Percentiles rank a stretch among this genome's conserved stretches.
phyloP scores from a whole-genome alignment of 1,140 invertebrate species.

The Andricus grossulariae region DNA sequence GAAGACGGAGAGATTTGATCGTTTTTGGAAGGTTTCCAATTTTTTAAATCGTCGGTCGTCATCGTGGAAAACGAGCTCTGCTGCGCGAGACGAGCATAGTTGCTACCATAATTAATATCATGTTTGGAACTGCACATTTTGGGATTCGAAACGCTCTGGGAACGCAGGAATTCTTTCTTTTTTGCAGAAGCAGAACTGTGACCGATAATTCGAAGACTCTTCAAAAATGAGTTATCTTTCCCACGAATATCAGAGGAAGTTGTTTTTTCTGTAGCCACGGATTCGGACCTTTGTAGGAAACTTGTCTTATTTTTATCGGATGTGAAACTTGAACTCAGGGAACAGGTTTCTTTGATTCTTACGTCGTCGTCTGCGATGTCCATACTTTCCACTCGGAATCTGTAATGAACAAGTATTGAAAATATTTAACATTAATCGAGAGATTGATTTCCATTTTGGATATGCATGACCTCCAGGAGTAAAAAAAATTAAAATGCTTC shows the following conservation, averaged over 20 bases:
- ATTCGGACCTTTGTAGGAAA: slow-evolving; percentile 11
- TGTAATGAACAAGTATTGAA: slow-evolving; percentile 42
- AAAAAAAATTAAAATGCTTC: no score
- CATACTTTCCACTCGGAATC: slow-evolving; percentile 72
- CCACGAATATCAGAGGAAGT: slow-evolving; percentile 25
- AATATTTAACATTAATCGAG: no score
- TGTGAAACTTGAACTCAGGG: slow-evolving; percentile 46
- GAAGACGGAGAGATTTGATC: slow-evolving; percentile 10
- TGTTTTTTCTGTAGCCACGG: slow-evolving; percentile 33
- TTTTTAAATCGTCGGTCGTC: slow-evolving; percentile 71
- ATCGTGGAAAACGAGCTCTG: slow-evolving; percentile 71
- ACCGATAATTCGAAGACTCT: not conserved
- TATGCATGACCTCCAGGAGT: no score
- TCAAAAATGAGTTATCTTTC: slow-evolving; percentile 20
- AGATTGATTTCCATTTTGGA: no score
- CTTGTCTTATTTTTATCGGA: slow-evolving; percentile 54
- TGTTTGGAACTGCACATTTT: slow-evolving; percentile 46
- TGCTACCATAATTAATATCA: slow-evolving; percentile 46
- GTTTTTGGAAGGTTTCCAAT: slow-evolving; percentile 57
- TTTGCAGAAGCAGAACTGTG: not conserved
- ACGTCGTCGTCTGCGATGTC: slow-evolving; percentile 71
- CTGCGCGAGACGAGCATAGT: slow-evolving; percentile 51
- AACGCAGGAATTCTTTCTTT: slow-evolving; percentile 62
- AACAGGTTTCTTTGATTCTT: slow-evolving; percentile 65
- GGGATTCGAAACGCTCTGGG: slow-evolving; percentile 69